Evolutionary conservation across 2,797 vertebrate genomes (phyloP), one percentile per base, ranked within the genome.

Genomic region (Decapterus maruadsi): DNA sequence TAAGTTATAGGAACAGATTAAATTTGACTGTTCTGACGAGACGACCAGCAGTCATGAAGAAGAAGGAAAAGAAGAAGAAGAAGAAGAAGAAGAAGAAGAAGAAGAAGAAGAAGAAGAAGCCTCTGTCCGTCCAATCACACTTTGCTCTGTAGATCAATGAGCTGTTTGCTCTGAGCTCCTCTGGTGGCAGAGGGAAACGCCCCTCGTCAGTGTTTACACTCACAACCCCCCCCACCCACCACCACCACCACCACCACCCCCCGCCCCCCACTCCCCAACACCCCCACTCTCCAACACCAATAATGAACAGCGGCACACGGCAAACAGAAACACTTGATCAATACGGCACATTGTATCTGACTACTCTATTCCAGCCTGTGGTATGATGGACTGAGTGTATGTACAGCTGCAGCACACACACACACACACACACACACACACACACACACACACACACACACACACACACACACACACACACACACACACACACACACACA

Each of bases 1-100:
- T 93, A 90, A 93, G 94, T 89, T 89, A 92, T 90, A 93, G 91
- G 95, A 95, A 95, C 34, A n/a, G 58, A 85, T 86, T 77, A 85
- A 85, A 78, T 68, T 63, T 70, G 57, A 85, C 65, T 78, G 67
- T 54, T 70, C 68, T 48, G 77, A 83, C 43, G 38, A 42, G 22
- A 68, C 14, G 4, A 36, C 22, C 8, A 17, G 54, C 4, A n/a
- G 66, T 77, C 64, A 81, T 73, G 26, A 26, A 26, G 26, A 17
- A 62, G 34, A 65, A 55, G 6, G 54, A 26, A 3, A 26, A 1
- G 26, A 26, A 26, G 26, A 26, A 3, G 26, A 26, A 3, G 26
- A 56, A 13, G 46, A 17, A 62, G 34, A 65, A 55, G 6, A 57
- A 26, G 26, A 26, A 1, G 26, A 26, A 26, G 26, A 26, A 3